Percentiles rank a stretch among this genome's conserved stretches.
phyloP scores from a whole-genome alignment of 2,797 vertebrate species.

The Poeciliopsis presidionis region DNA sequence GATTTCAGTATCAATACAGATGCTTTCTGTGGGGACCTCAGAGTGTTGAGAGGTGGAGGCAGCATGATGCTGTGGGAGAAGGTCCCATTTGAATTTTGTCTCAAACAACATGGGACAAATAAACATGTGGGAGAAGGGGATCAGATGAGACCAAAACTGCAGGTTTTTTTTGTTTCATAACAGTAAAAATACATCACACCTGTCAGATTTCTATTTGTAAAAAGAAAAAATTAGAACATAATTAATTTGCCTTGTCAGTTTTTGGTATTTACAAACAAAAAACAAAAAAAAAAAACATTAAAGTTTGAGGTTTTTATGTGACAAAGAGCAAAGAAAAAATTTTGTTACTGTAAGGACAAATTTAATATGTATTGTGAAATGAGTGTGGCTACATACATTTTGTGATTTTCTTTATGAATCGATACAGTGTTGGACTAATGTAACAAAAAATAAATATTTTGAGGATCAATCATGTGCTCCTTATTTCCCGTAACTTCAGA shows the following conservation, averaged over 20 bases:
- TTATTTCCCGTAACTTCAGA: not conserved
- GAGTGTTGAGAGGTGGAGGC: not conserved
- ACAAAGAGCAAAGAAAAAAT: not conserved
- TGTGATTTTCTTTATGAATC: not conserved
- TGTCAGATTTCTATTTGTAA: not conserved
- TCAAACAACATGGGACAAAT: not conserved
- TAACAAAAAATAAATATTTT: not conserved
- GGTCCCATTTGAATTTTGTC: too few relatives aligned
- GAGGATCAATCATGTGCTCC: not conserved
- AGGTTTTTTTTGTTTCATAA: not conserved
- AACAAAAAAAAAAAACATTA: not conserved
- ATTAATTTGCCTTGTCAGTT: not conserved
- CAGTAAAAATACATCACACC: not conserved
- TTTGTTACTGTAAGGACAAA: not conserved
- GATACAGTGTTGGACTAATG: not conserved
- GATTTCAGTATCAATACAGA: not conserved
- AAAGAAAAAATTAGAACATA: not conserved
- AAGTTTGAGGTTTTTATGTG: not conserved
- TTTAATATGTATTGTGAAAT: not conserved
- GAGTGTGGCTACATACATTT: not conserved
- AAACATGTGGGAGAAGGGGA: not conserved
- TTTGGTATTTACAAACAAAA: not conserved
- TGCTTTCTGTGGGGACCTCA: not conserved
- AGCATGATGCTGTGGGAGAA: not conserved
- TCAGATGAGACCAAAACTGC: not conserved